Base-by-base conservation (phyloP, 2,113 vertebrate species). In the Rallus limicola region DNA sequence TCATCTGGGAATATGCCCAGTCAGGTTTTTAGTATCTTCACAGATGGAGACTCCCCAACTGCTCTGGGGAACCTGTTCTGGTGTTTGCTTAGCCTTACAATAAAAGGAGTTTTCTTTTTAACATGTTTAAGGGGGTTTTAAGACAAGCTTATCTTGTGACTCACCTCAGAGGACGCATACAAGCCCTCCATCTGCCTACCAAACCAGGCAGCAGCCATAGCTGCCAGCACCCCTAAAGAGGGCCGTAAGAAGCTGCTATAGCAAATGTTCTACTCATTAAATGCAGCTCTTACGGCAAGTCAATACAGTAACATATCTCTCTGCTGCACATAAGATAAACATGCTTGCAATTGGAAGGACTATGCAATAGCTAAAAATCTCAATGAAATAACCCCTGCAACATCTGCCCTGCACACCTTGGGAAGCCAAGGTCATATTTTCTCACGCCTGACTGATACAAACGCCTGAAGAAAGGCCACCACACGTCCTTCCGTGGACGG, bases 181-280 rank as follows among this genome's bases (percentile, higher is more conserved):
- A 2, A 3, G 1, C 18, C 11, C 1, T 10, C 16, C 0, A 0
- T 16, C 2, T 6, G 34, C 63, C 34, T 24, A 6, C 10, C 25
- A 25, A 34, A 1, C 3, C 9, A 10, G 6, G 46, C 28, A 55
- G 55, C 6, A 10, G 20, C 63, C 34, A 48, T 6, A 79, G 62
- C 21, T 53, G 33, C 13, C 31, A 13, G 19, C 1, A n/a, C 6
- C 5, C 10, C 31, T 6, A 16, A 19, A 44, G 2, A 72, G 7
- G 4, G 12, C 11, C 7, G 38, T 12, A 23, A 16, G 4, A 7
- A 76, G 29, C 21, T 2, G 44, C 26, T 38, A 3, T 4, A 15
- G 34, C 18, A 29, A 11, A 10, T 9, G 6, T 44, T 17, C 3
- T 2, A 9, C 2, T 24, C 46, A 12, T 16, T 19, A 18, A 44